phyloP scores from a whole-genome alignment of 2,888 invertebrate species.

The Sarcophaga subvicina region DNA sequence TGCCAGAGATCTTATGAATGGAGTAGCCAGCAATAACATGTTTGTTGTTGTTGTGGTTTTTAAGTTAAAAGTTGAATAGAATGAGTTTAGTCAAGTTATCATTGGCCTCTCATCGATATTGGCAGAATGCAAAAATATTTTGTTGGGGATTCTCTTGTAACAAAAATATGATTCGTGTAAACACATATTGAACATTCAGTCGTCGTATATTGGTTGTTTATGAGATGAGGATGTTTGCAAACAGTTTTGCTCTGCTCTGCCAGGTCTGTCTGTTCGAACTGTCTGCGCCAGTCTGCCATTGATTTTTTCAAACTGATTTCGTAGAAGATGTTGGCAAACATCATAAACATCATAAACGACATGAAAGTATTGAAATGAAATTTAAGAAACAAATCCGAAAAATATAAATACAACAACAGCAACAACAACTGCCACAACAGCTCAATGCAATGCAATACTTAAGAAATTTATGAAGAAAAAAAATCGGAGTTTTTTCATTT shows the following conservation, averaged over 20 bases:
- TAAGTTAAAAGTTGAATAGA: conserved; percentile 11
- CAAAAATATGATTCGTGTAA: conserved; percentile 76
- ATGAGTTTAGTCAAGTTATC: conserved; percentile 55
- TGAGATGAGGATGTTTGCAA: conserved; percentile 63
- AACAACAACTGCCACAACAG: not conserved
- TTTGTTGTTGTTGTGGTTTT: not conserved
- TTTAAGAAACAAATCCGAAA: conserved; percentile 54
- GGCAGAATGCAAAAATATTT: conserved; percentile 62
- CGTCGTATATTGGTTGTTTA: conserved; percentile 51
- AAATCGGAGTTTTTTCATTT: not conserved
- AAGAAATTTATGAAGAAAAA: not conserved
- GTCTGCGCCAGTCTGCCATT: conserved; percentile 52
- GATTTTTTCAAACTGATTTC: conserved; percentile 71
- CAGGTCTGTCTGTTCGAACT: conserved; percentile 9
- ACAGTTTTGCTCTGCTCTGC: conserved; percentile 1
- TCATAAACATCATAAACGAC: conserved; percentile 72
- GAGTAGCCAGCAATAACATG: conserved; percentile 25
- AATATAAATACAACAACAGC: conserved; percentile 7
- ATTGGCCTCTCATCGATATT: conserved; percentile 56
- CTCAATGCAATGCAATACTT: not conserved
- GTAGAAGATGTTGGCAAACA: conserved; percentile 71
- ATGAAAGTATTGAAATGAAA: conserved; percentile 66
- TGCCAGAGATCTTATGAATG: conserved; percentile 39
- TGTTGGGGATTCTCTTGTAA: conserved; percentile 55
- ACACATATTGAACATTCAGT: conserved; percentile 73